These are phyloP conservation scores for Anastrepha ludens DNA, from an alignment of 1,140 invertebrate species.

Conservation along the genomic window DNA sequence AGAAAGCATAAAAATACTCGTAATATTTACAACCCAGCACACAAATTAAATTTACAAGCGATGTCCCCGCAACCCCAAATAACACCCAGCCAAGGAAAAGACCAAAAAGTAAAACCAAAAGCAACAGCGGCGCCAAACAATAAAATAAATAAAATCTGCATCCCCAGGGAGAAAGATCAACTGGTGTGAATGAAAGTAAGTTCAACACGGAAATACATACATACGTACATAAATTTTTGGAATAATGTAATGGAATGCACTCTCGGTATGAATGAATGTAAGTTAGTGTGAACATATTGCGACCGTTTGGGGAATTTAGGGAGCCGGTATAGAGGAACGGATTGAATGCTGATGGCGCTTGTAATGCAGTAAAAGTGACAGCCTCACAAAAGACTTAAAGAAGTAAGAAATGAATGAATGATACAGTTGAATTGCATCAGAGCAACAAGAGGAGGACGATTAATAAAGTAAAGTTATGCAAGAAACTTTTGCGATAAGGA, in stretches of 20 bases:
- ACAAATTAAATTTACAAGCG: neutral
- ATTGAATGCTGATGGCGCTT: neutral
- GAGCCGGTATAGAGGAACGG: neutral
- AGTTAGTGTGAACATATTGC: neutral
- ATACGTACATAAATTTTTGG: neutral
- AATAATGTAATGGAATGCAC: neutral
- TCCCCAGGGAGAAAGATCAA: neutral
- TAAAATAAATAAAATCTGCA: neutral
- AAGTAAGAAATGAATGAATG: too few relatives aligned
- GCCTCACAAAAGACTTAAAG: too few relatives aligned
- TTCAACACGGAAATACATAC: neutral
- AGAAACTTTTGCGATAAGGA: too few relatives aligned
- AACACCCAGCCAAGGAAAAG: neutral
- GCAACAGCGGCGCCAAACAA: neutral
- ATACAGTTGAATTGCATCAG: too few relatives aligned
- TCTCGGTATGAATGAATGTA: neutral
- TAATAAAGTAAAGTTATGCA: too few relatives aligned
- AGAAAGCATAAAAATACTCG: too few relatives aligned
- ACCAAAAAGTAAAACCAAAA: neutral
- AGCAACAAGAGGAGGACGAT: too few relatives aligned
- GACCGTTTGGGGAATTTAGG: neutral
- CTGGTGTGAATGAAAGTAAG: neutral
- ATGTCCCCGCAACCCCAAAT: neutral
- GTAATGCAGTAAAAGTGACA: too few relatives aligned
- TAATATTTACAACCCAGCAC: neutral